Base-by-base conservation (phyloP, 2,888 invertebrate genomes). In the Erebia ligea region DNA sequence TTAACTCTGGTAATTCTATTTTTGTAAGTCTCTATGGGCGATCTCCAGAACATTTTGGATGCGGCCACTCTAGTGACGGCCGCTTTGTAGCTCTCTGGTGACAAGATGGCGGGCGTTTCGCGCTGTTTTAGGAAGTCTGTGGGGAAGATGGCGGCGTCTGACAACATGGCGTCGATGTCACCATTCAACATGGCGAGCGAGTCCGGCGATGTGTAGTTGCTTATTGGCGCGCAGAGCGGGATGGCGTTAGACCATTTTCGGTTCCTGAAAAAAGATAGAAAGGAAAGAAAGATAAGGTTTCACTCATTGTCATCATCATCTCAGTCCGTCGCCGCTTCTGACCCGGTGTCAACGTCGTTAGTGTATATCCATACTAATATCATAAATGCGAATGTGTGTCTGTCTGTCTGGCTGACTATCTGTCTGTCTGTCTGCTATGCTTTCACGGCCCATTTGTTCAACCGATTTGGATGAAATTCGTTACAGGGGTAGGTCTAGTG, bases 161-260 rank as follows among this genome's bases (percentile, higher is more conserved):
- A 89, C 81, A 92, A 81, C 90, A 92, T 91, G 83, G 92, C 92
- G 86, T 91, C 91, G 68, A 91, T 86, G 76, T 93, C 93, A 0
- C 87, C 87, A 74, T 86, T 92, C 25, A 89, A 81, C 89, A 90
- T 90, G 17, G 90, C 92, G 59, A 91, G 72, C 0, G 90, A 83
- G 64, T 93, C 94, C 0, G 86, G 79, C 1, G 88, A 83, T 0
- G 88, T 91, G 82, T 86, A 91, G 79, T 93, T 93, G 21, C 89
- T 84, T 54, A 85, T 83, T 17, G 93, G 88, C 1, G 92, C 80
- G 86, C 98, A 98, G 8, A 96, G 96, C 0, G 97, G 97, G 76
- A 97, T 97, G 1, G 97, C 96, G 81, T 96, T 96, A 0, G 97
- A 97, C 97, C 97, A 98, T 91, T 97, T 97, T 74, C 97, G 97